Conservation (phyloP, 1,140 invertebrate species). For the Acromyrmex charruanus region DNA sequence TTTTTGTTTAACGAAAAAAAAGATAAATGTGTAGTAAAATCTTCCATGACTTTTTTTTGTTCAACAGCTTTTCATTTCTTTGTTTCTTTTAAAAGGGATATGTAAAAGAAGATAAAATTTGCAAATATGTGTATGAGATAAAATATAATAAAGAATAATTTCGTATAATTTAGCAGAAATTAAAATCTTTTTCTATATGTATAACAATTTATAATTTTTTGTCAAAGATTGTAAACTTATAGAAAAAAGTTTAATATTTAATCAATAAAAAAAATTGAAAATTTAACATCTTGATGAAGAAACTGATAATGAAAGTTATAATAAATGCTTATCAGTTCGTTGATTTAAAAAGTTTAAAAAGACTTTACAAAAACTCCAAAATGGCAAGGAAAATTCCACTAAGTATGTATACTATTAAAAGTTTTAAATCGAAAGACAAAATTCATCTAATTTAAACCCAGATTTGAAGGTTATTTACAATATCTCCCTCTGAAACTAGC, state of each 20-base stretch:
- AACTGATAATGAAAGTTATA: neutral
- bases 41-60: neutral
- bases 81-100: neutral
- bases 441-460: neutral
- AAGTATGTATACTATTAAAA: too few relatives aligned
- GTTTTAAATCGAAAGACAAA: slow-evolving; percentile 5
- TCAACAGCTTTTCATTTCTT: neutral
- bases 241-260: neutral
- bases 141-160: slow-evolving; percentile 11
- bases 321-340: neutral
- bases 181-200: neutral
- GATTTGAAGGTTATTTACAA: neutral
- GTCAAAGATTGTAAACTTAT: neutral
- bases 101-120: neutral
- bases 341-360: neutral
- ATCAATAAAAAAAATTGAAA: neutral
- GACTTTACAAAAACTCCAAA: neutral
- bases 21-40: neutral
- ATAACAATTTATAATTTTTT: neutral
- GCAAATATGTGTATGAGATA: neutral
- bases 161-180: neutral
- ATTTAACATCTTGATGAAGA: neutral
- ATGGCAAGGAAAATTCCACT: neutral
- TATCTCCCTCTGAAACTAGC: neutral
- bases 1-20: slow-evolving; percentile 34